These are phyloP conservation scores for Diplogasteroides magnus DNA, from an alignment of 1,140 invertebrate genomes.

Conservation along the genomic window DNA sequence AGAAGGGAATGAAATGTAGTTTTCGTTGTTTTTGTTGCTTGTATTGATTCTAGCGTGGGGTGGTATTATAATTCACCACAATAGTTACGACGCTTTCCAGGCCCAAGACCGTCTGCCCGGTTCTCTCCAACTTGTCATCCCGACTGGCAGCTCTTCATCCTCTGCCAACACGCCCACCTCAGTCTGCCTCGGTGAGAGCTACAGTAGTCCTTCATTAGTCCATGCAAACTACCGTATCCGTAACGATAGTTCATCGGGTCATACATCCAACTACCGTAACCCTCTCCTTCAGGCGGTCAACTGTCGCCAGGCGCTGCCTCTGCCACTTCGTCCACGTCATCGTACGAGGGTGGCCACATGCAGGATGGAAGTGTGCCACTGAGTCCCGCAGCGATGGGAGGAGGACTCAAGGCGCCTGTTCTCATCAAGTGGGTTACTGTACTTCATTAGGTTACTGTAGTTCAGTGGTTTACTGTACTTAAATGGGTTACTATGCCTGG, in stretches of 20 bases:
- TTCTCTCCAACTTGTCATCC: not conserved
- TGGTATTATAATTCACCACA: too few species aligned
- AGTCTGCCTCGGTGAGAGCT: too few species aligned
- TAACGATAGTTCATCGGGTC: too few species aligned
- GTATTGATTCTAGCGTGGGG: too few species aligned
- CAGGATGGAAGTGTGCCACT: not conserved
- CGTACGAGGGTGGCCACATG: not conserved
- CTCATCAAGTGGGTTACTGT: not conserved
- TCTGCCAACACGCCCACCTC: too few species aligned
- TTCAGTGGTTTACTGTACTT: not conserved
- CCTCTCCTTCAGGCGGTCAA: too few species aligned
- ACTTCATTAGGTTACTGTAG: not conserved
- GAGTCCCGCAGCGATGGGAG: not conserved
- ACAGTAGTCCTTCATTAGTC: too few species aligned
- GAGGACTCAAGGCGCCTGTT: too few species aligned
- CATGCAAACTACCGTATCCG: too few species aligned
- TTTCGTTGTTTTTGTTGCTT: too few species aligned
- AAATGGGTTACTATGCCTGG: not conserved
- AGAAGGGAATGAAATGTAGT: too few species aligned
- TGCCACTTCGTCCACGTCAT: not conserved
- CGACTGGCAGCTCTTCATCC: not conserved
- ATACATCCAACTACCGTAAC: too few species aligned
- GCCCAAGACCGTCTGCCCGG: not conserved
- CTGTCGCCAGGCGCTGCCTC: not conserved
- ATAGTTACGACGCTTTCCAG: not conserved